phyloP scores from a whole-genome alignment of 2,888 invertebrate species.

The Cetonia aurata region DNA sequence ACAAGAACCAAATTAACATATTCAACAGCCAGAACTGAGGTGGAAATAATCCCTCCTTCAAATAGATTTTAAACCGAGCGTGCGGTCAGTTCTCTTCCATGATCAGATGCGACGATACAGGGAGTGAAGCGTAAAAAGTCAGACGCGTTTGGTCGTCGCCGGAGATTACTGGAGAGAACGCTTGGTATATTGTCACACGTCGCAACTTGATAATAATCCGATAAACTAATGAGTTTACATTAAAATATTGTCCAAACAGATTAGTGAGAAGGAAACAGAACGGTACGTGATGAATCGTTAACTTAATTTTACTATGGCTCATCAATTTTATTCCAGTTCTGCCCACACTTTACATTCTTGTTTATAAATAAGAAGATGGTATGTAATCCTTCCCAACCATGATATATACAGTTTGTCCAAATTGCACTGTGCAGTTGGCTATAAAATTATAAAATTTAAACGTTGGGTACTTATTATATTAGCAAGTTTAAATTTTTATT shows the following conservation, averaged over 20 bases:
- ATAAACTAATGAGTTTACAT: slow-evolving; percentile 62
- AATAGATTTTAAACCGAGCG: slow-evolving; percentile 8
- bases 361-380: too few relatives aligned
- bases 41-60: slow-evolving; percentile 25
- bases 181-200: too few relatives aligned
- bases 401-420: too few relatives aligned
- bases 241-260: slow-evolving; percentile 61
- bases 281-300: too few relatives aligned
- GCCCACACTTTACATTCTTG: too few relatives aligned
- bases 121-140: slow-evolving; percentile 11
- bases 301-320: too few relatives aligned
- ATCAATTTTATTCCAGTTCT: too few relatives aligned
- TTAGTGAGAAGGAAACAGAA: slow-evolving; percentile 41
- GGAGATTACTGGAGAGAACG: slow-evolving; percentile 33
- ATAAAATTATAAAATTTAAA: too few relatives aligned
- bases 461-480: too few relatives aligned
- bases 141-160: not conserved
- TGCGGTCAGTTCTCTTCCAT: slow-evolving; percentile 6
- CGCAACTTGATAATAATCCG: slow-evolving; percentile 52
- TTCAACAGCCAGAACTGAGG: slow-evolving; percentile 24
- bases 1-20: slow-evolving; percentile 37
- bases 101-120: slow-evolving; percentile 30
- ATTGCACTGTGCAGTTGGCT: too few relatives aligned
- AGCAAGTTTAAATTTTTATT: too few relatives aligned
- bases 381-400: too few relatives aligned